Evolutionary conservation across 2,113 vertebrate species (phyloP), one percentile per base, ranked within the genome.

Genomic region (Glaucidium brasilianum): DNA sequence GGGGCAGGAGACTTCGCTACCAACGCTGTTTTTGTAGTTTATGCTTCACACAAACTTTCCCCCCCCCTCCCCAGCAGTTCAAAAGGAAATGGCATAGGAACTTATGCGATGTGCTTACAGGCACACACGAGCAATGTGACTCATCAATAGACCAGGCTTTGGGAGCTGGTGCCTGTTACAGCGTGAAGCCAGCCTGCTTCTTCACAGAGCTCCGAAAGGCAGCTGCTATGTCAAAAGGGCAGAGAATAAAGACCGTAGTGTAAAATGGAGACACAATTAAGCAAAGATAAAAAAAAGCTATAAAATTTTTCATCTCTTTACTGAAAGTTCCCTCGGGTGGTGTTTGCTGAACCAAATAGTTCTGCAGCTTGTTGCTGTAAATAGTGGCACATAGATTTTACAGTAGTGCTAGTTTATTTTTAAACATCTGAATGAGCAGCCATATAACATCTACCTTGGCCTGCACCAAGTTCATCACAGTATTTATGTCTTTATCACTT

Each of bases 141-240:
- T 97, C 94, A 97, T 95, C 96, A 94, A 84, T 89, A 97, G 96
- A 88, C 92, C 92, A 69, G 94, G 88, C 97, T 97, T 97, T 86
- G 97, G 98, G 96, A 96, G 92, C 95, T 88, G 97, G 98, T 98
- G 98, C 98, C 98, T 98, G 98, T 98, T 97, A 98, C 98, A 93
- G 98, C 90, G 73, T 98, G 98, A 98, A 98, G 97, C 97, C 95
- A 94, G 97, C 76, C 94, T 92, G 97, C 92, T 96, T 95, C 98
- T 97, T 96, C 92, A 92, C 91, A 97, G 97, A 95, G 96, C 95
- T 96, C 91, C 32, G 74, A 97, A 95, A 98, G 97, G 97, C 98
- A 98, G 98, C 98, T 98, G 97, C 96, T 93, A 71, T 97, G 97
- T 98, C 97, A 98, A 97, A 98, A 98, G 97, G 96, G 96, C 98